Evolutionary conservation across 23 tunicate species (phyloP).

Genomic region (Phallusia fumigata): DNA sequence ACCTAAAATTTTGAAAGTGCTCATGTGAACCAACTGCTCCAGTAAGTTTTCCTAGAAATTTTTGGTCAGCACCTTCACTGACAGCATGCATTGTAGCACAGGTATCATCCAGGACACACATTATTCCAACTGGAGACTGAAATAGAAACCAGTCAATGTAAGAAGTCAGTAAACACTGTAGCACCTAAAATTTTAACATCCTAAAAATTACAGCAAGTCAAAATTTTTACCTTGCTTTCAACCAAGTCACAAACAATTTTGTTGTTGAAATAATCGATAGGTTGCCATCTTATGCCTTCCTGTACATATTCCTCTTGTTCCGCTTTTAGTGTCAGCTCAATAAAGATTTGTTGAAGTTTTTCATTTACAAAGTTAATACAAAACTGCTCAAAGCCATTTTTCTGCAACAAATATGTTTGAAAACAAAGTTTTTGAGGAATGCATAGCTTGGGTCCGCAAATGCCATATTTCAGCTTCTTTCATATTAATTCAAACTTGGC

Average conservation of each 20-base stretch:
- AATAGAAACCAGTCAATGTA: not conserved
- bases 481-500: no score
- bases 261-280: slow-evolving; percentile 97
- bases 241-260: slow-evolving; percentile 86
- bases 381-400: slow-evolving; percentile 98
- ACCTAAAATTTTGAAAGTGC: slow-evolving; percentile 84
- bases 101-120: slow-evolving; percentile 96
- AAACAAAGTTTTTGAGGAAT: no score
- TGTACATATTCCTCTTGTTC: slow-evolving; percentile 98
- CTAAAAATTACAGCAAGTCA: not conserved
- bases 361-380: slow-evolving; percentile 97
- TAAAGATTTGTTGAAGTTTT: slow-evolving; percentile 93
- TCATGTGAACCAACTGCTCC: slow-evolving; percentile 74
- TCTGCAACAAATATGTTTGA: slow-evolving; percentile 35
- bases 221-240: slow-evolving; percentile 67
- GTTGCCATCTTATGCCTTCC: slow-evolving; percentile 94
- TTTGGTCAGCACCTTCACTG: slow-evolving; percentile 82
- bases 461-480: no score
- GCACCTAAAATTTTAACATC: not conserved
- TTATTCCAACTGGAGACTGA: slow-evolving; percentile 87
- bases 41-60: slow-evolving; percentile 73
- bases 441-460: no score
- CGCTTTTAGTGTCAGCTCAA: slow-evolving; percentile 92
- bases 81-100: slow-evolving; percentile 99
- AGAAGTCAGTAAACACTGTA: not conserved